Base-by-base conservation (phyloP, 2,797 vertebrate genomes). In the Coendou prehensilis region DNA sequence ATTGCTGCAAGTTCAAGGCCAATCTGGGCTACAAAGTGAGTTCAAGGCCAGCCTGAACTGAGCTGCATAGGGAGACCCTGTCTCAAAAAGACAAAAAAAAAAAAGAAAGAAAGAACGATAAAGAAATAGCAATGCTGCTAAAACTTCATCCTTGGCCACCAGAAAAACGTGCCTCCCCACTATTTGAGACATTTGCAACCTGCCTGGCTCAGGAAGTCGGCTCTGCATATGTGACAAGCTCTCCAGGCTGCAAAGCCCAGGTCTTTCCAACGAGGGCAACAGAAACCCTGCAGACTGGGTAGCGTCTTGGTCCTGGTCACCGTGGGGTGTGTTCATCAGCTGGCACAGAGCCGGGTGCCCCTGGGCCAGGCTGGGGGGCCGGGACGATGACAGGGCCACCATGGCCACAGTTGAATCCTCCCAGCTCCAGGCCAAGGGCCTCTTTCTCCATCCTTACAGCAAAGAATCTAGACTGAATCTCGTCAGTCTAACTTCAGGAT, bases 241-340 rank as follows among this genome's bases (percentile, higher is more conserved):
- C 23, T 50, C 11, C 1, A 37, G 71, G 26, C 2, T 3, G 37
- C 13, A 85, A 54, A 76, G 73, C 22, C 23, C 30, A 23, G 20
- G 3, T 3, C 52, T 69, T 89, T 67, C 18, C 20, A 10, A 14
- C 6, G 4, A 26, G 45, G 56, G 20, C 7, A 50, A 28, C 5
- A 84, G 84, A 41, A 84, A 61, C 61, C 9, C 83, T 45, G 59
- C 15, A 26, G 0, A 33, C 41, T 1, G 33, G 17, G n/a, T 11
- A 8, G 23, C 0, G 1, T 4, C 6, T 0, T 6, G 6, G 47
- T 3, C 6, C 0, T 5, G 6, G 50, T 52, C 14, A 37, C 37
- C 6, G 4, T 1, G 23, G 30, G 26, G 13, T 13, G 8, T 17
- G 30, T 8, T 56, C 14, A n/a, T 5, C 15, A 5, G 73, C 2